Evolutionary conservation across 2,113 vertebrate genomes (phyloP), one percentile per base, ranked within the genome.

Genomic region (Gadus chalcogrammus): DNA sequence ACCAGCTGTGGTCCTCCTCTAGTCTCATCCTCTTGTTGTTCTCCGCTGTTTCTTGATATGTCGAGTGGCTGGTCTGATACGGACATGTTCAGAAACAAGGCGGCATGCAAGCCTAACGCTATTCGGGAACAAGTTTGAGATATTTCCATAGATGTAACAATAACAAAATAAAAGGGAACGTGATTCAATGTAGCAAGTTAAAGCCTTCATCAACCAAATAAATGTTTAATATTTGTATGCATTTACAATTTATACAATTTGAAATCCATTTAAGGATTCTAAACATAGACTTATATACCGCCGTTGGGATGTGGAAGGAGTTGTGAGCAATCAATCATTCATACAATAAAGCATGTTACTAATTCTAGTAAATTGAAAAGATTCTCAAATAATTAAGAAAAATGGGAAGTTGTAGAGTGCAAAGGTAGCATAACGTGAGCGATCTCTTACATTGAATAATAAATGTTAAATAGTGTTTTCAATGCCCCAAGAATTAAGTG

Each of bases 211-310:
- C 82, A 80, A 62, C 68, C 70, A 67, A 79, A 84, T 87, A 84
- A 59, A 79, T 77, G 71, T 85, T 86, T 80, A 48, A 12, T 58
- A 85, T 86, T 80, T 35, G 31, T 58, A 85, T 87, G 85, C 12
- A 76, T 87, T 83, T 85, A 87, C 85, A 90, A 75, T 87, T 70
- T 82, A 75, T 83, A 89, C 31, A 72, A 9, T 73, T 81, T 73
- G 64, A 81, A 76, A 81, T 53, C 31, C 58, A n/a, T 65, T 22
- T 15, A 65, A 59, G 63, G 78, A 76, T 75, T 38, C 77, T 16
- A 62, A 64, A 79, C 63, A 79, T 66, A 73, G 56, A 65, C 69
- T 69, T 12, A 48, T 48, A 9, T 48, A 48, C 1, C 42, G 12
- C 42, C 12, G 8, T 48, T 48, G 9, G 8, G 42, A 48, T 48